Conservation (phyloP, 2,888 invertebrate genomes). For the Yponomeuta plumbellus region DNA sequence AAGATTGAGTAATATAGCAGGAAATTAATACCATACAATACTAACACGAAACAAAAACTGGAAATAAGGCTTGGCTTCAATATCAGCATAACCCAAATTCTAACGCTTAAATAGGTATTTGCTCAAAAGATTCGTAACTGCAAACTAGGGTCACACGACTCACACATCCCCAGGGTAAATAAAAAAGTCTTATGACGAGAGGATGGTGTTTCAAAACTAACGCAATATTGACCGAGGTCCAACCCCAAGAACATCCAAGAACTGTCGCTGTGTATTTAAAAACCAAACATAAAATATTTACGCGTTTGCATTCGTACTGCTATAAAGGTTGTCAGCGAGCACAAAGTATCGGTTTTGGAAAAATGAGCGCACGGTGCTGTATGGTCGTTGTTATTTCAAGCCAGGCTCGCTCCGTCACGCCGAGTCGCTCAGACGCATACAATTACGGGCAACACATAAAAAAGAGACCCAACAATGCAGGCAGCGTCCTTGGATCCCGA, state of each 20-base stretch:
- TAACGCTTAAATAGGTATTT: not conserved
- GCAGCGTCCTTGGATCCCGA: conserved; percentile 68
- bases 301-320: conserved; percentile 32
- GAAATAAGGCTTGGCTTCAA: not conserved
- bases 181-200: not conserved
- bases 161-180: not conserved
- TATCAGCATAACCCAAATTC: not conserved
- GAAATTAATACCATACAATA: too few species aligned
- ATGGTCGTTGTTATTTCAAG: conserved; percentile 45
- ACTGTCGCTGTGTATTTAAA: conserved; percentile 26
- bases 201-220: conserved; percentile 5
- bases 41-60: not conserved
- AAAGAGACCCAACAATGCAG: conserved; percentile 67
- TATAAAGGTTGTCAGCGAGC: conserved; percentile 38
- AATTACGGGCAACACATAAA: conserved; percentile 61
- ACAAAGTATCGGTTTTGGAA: conserved; percentile 27
- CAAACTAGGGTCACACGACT: not conserved
- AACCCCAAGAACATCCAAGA: conserved; percentile 29
- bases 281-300: conserved; percentile 40
- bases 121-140: not conserved
- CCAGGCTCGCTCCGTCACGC: conserved; percentile 47
- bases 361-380: conserved; percentile 35
- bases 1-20: too few species aligned
- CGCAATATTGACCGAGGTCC: conserved; percentile 12
- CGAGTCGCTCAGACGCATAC: conserved; percentile 66